phyloP scores from a whole-genome alignment of 2,888 invertebrate species.

The Folsomia manolachei region DNA sequence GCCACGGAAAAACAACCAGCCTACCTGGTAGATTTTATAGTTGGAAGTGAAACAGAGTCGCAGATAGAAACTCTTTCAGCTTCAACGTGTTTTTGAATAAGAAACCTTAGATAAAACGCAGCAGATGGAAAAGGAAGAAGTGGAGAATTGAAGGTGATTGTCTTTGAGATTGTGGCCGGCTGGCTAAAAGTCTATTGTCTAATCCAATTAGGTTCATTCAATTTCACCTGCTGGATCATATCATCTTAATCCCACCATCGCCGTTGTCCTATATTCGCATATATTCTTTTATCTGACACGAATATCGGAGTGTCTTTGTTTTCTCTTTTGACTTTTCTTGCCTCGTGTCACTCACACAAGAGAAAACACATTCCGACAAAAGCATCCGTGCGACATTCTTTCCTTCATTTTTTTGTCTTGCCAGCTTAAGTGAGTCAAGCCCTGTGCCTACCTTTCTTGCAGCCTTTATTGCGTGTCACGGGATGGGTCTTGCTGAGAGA shows the following conservation, averaged over 20 bases:
- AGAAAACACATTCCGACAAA: neutral
- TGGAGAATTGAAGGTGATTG: neutral
- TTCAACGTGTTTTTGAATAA: no score
- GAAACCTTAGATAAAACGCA: neutral
- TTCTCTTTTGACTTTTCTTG: neutral
- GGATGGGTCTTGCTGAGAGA: neutral
- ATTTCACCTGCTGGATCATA: constrained; percentile 12
- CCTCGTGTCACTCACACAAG: neutral
- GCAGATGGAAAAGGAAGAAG: neutral
- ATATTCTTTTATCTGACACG: no score
- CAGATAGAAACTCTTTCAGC: neutral
- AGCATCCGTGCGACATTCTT: no score
- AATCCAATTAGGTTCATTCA: constrained; percentile 15
- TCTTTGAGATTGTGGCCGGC: no score
- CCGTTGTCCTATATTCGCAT: no score
- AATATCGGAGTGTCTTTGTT: neutral
- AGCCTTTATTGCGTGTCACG: no score
- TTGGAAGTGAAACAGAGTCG: neutral
- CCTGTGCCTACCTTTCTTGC: no score
- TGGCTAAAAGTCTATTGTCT: constrained; percentile 10
- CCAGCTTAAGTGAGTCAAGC: no score
- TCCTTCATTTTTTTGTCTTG: no score
- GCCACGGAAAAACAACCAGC: neutral
- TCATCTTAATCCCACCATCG: neutral
- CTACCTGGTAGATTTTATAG: neutral